These are phyloP conservation scores for Sminthurinus signatus DNA, from an alignment of 1,140 invertebrate genomes.

Conservation along the genomic window DNA sequence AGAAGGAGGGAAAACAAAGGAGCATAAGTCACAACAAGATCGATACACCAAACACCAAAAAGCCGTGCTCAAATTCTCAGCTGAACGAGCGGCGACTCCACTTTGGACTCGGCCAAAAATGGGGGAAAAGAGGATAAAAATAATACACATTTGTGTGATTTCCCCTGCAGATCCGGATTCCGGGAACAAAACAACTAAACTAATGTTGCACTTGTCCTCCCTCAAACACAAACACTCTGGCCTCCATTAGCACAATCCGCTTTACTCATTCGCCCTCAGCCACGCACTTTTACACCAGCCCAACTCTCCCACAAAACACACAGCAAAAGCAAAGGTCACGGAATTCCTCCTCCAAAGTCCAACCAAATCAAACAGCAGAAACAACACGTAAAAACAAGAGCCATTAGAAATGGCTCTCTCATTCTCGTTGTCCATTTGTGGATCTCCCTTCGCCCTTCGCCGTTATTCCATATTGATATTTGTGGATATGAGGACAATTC, in stretches of 20 bases:
- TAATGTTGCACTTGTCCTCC: not conserved
- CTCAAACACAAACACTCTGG: not conserved
- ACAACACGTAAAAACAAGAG: not conserved
- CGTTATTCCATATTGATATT: not conserved
- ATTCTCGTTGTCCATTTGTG: not conserved
- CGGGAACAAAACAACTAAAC: not conserved
- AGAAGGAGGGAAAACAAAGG: conserved; percentile 12
- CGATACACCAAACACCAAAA: conserved; percentile 18
- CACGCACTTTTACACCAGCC: not conserved
- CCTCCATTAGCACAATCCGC: too few species aligned
- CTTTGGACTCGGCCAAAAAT: not conserved
- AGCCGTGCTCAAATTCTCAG: conserved; percentile 9
- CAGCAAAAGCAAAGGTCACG: too few species aligned
- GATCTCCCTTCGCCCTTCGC: not conserved
- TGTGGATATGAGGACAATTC: not conserved
- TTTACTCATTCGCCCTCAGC: too few species aligned
- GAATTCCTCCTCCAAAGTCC: too few species aligned
- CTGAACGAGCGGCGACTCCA: not conserved
- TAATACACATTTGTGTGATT: not conserved
- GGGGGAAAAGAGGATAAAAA: not conserved
- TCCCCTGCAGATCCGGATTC: not conserved
- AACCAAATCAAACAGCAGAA: not conserved
- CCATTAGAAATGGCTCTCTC: not conserved
- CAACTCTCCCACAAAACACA: not conserved
- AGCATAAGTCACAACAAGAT: conserved; percentile 18